phyloP scores from a whole-genome alignment of 2,888 invertebrate species.

The Charanyca ferruginea region DNA sequence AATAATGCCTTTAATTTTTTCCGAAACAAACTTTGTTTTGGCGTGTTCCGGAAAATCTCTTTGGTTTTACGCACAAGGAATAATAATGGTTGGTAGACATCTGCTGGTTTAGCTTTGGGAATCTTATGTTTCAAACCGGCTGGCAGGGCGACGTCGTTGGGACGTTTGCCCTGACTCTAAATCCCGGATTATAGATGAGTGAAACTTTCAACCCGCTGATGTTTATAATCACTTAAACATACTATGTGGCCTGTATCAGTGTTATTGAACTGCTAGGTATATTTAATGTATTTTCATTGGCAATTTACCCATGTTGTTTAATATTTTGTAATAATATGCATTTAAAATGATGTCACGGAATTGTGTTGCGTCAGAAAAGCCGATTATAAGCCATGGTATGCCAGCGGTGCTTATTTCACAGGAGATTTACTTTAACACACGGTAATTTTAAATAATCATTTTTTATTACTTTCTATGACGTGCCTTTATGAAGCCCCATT shows the following conservation, averaged over 20 bases:
- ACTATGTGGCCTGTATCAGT: background rate
- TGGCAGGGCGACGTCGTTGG: constrained; percentile 22
- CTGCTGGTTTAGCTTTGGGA: constrained; percentile 33
- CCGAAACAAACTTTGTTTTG: constrained; percentile 37
- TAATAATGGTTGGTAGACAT: constrained; percentile 52
- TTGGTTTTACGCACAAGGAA: constrained; percentile 58
- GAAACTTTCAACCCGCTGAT: constrained; percentile 40
- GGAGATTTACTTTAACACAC: background rate
- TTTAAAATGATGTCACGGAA: constrained; percentile 1
- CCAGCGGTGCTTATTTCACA: constrained; percentile 1
- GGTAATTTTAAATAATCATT: background rate
- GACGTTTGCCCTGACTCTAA: constrained; percentile 42
- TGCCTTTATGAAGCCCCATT: background rate
- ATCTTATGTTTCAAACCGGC: constrained; percentile 34
- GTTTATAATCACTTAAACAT: background rate
- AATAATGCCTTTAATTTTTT: constrained; percentile 56
- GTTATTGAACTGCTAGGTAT: background rate
- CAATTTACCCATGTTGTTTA: constrained; percentile 6
- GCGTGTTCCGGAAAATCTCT: constrained; percentile 47
- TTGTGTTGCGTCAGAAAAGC: constrained; percentile 6
- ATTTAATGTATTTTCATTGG: constrained; percentile 1
- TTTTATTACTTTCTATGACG: constrained; percentile 9
- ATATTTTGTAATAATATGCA: constrained; percentile 1
- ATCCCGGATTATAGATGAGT: constrained; percentile 48
- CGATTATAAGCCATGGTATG: constrained; percentile 16